Conservation (phyloP, 2,113 vertebrate genomes). For the Chlorocebus sabaeus region DNA sequence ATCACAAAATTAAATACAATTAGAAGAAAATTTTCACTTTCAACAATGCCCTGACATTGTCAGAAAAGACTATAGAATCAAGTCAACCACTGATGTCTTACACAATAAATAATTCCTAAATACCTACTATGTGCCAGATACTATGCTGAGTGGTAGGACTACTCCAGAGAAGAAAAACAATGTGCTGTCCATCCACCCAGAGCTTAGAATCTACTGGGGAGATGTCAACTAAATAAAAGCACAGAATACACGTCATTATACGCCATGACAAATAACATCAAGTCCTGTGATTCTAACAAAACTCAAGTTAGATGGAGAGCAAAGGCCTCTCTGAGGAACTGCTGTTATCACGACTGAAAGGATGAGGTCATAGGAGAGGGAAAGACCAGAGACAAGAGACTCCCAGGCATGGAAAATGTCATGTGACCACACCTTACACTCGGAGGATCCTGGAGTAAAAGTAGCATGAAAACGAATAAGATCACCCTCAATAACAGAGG, state of each 20-base stretch:
- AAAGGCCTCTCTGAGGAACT: not conserved
- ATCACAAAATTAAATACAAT: not conserved
- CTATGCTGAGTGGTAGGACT: not conserved
- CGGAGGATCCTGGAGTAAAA: not conserved
- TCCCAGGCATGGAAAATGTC: too few relatives aligned
- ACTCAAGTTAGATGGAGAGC: not conserved
- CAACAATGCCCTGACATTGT: not conserved
- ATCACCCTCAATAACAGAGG: not conserved
- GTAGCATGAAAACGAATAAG: not conserved
- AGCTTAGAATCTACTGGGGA: not conserved
- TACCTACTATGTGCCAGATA: not conserved
- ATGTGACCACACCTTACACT: fast-evolving
- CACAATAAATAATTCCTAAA: not conserved
- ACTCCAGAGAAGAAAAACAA: not conserved
- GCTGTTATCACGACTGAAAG: not conserved
- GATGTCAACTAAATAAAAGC: not conserved
- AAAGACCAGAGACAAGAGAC: not conserved
- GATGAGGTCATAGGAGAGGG: not conserved
- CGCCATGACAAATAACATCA: not conserved
- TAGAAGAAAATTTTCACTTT: constrained; percentile 19
- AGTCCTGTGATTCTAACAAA: not conserved
- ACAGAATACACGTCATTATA: not conserved
- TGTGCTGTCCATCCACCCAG: not conserved
- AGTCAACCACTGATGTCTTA: not conserved
- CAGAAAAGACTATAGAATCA: not conserved